phyloP scores from a whole-genome alignment of 2,888 invertebrate genomes.

The Lepidonotus clava region DNA sequence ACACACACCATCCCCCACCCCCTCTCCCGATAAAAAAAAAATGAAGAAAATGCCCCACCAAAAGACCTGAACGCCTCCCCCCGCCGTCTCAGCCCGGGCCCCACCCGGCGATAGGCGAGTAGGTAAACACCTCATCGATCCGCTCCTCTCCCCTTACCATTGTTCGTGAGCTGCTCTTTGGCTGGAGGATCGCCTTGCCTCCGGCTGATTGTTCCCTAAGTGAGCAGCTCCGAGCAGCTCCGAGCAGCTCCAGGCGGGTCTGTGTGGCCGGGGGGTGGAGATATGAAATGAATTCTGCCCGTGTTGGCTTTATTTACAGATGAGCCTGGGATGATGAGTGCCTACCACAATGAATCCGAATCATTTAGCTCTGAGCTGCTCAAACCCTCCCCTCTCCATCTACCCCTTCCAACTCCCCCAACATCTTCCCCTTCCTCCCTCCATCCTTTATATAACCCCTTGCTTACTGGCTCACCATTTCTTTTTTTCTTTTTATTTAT shows the following conservation, averaged over 20 bases:
- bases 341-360: neutral
- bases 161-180: neutral
- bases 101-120: no score
- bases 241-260: no score
- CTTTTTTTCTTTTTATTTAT: no score
- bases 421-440: neutral
- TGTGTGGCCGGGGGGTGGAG: no score
- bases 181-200: neutral
- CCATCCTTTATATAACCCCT: neutral
- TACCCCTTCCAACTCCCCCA: neutral
- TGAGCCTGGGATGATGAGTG: neutral
- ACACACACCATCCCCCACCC: no score
- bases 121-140: slow-evolving; percentile 6
- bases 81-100: no score
- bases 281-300: slow-evolving; percentile 1
- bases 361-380: neutral
- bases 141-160: neutral
- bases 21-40: no score
- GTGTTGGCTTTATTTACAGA: neutral
- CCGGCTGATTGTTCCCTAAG: neutral
- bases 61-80: no score
- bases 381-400: neutral
- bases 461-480: neutral
- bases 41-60: no score
- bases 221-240: neutral